phyloP scores from a whole-genome alignment of 1,140 invertebrate species.

The Drosophila albomicans region DNA sequence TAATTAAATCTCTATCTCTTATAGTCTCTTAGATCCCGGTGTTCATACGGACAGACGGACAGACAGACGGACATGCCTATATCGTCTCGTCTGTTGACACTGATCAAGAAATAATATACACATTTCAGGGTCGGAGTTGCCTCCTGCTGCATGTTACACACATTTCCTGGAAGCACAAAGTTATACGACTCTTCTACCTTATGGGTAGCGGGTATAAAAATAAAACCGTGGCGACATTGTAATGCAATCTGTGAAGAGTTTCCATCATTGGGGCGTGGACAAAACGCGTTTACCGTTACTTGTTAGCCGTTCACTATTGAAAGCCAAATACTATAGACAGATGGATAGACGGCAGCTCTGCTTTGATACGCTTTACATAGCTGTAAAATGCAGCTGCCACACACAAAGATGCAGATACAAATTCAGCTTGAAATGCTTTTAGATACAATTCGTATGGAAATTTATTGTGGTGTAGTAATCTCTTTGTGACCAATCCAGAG shows the following conservation, averaged over 20 bases:
- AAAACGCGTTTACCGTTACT: slow-evolving; percentile 69
- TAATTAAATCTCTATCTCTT: no score
- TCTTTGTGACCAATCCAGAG: neutral
- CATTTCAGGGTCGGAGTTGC: no score
- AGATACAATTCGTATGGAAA: slow-evolving; percentile 21
- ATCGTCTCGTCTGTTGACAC: no score
- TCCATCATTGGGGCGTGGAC: slow-evolving; percentile 59
- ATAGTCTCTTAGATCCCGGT: no score
- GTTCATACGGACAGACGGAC: no score
- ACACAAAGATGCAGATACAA: slow-evolving; percentile 45
- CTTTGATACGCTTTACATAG: slow-evolving; percentile 61
- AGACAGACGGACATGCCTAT: no score
- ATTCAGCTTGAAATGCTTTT: slow-evolving; percentile 28
- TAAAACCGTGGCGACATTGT: slow-evolving; percentile 43
- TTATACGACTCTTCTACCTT: no score
- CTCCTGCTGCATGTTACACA: no score
- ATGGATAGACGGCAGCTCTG: slow-evolving; percentile 39
- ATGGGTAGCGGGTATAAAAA: no score
- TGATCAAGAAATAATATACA: no score
- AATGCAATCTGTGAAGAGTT: slow-evolving; percentile 56
- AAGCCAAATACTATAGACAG: slow-evolving; percentile 33
- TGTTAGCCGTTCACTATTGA: slow-evolving; percentile 56
- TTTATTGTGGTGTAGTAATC: slow-evolving; percentile 59
- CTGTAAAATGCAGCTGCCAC: slow-evolving; percentile 77
- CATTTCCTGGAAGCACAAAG: no score